A percentile compares a stretch with the other conserved stretches of the same genome.
phyloP scores from a whole-genome alignment of 1,140 invertebrate genomes.

The Amyelois transitella region DNA sequence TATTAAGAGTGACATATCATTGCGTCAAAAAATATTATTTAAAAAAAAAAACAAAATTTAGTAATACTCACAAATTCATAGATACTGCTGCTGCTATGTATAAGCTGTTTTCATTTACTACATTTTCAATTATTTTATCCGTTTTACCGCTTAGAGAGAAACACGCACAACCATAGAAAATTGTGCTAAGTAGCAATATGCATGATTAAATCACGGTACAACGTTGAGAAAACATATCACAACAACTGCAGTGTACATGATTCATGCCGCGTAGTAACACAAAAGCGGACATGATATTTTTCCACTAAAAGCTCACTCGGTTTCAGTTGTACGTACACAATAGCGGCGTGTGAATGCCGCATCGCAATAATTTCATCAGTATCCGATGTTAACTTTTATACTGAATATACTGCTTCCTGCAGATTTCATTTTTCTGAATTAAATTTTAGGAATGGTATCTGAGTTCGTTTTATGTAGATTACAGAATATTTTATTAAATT shows the following conservation, averaged over 20 bases:
- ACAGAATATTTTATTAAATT: no score
- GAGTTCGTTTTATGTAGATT: no score
- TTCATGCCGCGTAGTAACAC: constrained; percentile 5
- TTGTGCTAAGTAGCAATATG: not conserved
- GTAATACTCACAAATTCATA: no score
- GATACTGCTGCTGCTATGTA: no score
- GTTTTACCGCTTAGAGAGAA: not conserved
- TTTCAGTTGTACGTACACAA: constrained; percentile 13
- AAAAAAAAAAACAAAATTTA: no score
- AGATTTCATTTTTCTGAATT: no score
- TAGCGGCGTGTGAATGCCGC: not conserved
- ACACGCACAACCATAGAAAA: not conserved
- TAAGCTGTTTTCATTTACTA: constrained; percentile 15
- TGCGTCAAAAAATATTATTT: no score
- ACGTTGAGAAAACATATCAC: not conserved
- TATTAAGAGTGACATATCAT: no score
- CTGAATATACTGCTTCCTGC: no score
- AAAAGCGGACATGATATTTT: constrained; percentile 20
- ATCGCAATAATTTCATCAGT: not conserved
- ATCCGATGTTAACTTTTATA: not conserved
- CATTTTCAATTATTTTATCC: no score
- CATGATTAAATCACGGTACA: not conserved
- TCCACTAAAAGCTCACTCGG: constrained; percentile 14
- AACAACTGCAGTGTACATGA: not conserved
- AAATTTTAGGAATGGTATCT: no score